Evolutionary conservation across 2,113 vertebrate species (phyloP).

Genomic region (Brachyistius frenatus): DNA sequence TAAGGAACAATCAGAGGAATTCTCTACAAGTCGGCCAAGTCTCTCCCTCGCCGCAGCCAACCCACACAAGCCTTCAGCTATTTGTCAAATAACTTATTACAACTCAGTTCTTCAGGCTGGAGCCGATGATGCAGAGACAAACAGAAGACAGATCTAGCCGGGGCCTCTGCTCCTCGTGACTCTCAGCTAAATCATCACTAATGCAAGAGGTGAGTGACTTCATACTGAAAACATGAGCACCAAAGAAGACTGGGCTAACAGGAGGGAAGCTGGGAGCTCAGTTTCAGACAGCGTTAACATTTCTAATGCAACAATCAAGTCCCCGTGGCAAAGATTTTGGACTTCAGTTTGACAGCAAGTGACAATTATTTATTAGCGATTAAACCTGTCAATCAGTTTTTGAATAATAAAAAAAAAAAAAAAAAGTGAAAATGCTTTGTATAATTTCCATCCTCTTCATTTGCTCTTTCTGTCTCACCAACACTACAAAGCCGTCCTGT

Average conservation of each 20-base stretch:
- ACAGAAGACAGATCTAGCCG: constrained; percentile 25
- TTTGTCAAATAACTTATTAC: constrained; percentile 64
- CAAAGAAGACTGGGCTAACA: constrained; percentile 26
- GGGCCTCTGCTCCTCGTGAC: constrained; percentile 1
- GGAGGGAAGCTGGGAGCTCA: constrained; percentile 8
- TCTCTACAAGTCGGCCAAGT: constrained; percentile 44
- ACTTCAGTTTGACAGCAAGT: neutral
- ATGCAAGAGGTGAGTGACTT: constrained; percentile 15
- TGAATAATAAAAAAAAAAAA: too few species aligned
- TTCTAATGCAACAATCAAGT: constrained; percentile 13
- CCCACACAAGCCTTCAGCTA: constrained; percentile 68
- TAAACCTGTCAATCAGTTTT: neutral
- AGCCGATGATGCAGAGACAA: constrained; percentile 38
- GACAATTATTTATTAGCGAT: neutral
- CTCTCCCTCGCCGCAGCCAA: constrained; percentile 47
- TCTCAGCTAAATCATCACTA: constrained; percentile 22
- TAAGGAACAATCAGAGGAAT: constrained; percentile 55
- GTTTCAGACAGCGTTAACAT: neutral
- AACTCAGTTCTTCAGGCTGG: constrained; percentile 38
- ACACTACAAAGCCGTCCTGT: neutral
- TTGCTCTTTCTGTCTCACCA: neutral
- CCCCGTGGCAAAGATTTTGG: neutral
- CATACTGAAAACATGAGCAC: constrained; percentile 24
- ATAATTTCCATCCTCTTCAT: constrained; percentile 5
- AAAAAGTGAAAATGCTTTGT: neutral